A percentile compares a stretch with the other conserved stretches of the same genome.
Evolutionary conservation across 2,113 vertebrate species (phyloP).

Genomic region (Myocastor coypus): DNA sequence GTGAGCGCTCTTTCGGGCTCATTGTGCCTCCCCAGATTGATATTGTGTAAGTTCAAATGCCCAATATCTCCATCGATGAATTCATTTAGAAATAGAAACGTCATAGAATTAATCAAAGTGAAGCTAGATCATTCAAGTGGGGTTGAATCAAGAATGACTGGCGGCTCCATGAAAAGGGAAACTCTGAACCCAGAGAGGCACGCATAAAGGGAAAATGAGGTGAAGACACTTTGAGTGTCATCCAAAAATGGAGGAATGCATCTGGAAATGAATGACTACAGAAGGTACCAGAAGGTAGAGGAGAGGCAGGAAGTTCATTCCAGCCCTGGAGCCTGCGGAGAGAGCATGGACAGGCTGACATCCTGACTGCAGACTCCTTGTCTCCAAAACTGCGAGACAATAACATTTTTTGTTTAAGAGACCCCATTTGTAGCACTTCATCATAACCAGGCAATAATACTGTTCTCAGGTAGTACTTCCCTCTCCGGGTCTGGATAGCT

Average conservation of each 20-base stretch:
- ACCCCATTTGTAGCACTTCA: neutral
- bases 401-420: neutral
- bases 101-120: neutral
- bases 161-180: neutral
- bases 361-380: neutral
- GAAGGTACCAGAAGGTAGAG: neutral
- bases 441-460: neutral
- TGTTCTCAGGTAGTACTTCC: rapidly evolving
- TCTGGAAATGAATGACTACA: neutral
- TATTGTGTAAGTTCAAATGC: neutral
- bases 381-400: neutral
- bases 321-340: neutral
- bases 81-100: neutral
- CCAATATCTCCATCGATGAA: neutral
- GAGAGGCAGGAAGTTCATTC: neutral
- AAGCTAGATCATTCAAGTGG: neutral
- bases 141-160: neutral
- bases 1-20: neutral
- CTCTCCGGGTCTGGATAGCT: neutral
- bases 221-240: neutral
- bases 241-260: neutral
- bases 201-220: rapidly evolving
- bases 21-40: neutral
- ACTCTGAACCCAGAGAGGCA: neutral
- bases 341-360: neutral